Base-by-base conservation (phyloP, 2,888 invertebrate species). In the Eudemis profundana region DNA sequence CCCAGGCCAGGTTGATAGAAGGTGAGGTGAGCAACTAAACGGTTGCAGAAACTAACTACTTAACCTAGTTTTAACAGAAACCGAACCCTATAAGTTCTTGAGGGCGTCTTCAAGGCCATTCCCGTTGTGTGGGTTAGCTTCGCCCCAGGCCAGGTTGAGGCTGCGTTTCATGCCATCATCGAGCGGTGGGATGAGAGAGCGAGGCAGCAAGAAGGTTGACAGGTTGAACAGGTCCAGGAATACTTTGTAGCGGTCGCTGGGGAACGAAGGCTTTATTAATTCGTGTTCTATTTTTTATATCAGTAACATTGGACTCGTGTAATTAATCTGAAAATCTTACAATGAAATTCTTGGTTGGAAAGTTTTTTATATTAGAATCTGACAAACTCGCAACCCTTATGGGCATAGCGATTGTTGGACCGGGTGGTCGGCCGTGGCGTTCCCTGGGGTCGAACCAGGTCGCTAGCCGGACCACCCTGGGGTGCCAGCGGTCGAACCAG, bases 221-320 rank as follows among this genome's bases (percentile, higher is more conserved):
- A 99, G 89, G 86, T 99, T 99, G 93, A 99, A 99, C 44, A 99
- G 91, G 85, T 99, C 99, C 82, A 99, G 90, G 84, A 99, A 99
- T 29, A 99, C 98, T 90, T 99, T 99, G 93, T 99, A 99, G 19
- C 99, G 97, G 88, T 99, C 99, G 85, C 99, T 99, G 91, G 46
- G 94, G 93, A 59, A 51, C 68, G 69, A 76, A 69, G 5, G 33
- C 0, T 29, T 14, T 0, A 4, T 14, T 10, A 12, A 12, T 12
- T 8, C 14, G n/a, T 12, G 4, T 4, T n/a, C 10, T 1, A 12
- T 38, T 12, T 38, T 2, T 3, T 4, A n/a, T 38, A 0, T 38
- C n/a, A 3, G 38, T 38, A n/a, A n/a, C 38, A 38, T n/a, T n/a
- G n/a, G n/a, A n/a, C n/a, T n/a, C n/a, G n/a, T n/a, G n/a, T n/a